Evolutionary conservation across 2,113 vertebrate genomes (phyloP).

Genomic region (Paracanthobrama guichenoti): DNA sequence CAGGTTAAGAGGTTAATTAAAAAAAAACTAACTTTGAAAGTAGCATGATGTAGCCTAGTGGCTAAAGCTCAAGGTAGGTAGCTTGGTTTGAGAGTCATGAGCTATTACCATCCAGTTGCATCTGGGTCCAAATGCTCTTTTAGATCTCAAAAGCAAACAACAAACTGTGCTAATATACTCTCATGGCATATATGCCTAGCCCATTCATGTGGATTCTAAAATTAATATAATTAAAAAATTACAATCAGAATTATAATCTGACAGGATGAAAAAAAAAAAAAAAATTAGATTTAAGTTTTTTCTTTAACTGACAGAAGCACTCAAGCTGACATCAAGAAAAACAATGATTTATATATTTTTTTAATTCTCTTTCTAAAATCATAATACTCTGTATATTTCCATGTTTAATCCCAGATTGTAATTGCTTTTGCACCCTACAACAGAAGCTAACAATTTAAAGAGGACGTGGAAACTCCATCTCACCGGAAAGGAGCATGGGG

Average conservation of each 20-base stretch:
- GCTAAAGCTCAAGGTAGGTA: not conserved
- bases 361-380: not conserved
- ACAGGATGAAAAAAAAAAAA: not conserved
- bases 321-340: too few relatives aligned
- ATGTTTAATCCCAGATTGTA: not conserved
- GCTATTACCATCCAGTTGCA: not conserved
- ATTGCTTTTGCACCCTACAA: not conserved
- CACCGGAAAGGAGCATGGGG: slow-evolving; percentile 95
- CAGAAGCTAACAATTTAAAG: not conserved
- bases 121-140: not conserved
- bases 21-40: too few relatives aligned
- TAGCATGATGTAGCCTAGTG: not conserved
- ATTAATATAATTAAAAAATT: not conserved
- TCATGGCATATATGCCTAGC: not conserved
- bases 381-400: not conserved
- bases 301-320: too few relatives aligned
- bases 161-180: not conserved
- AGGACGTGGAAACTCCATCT: slow-evolving; percentile 33
- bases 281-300: too few relatives aligned
- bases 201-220: not conserved
- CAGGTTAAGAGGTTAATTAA: not conserved
- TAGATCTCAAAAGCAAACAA: not conserved
- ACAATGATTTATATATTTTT: too few relatives aligned
- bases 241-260: not conserved
- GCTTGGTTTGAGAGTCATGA: not conserved